Base-by-base conservation (phyloP, 1,140 invertebrate species). In the Drosophila nebulosa region DNA sequence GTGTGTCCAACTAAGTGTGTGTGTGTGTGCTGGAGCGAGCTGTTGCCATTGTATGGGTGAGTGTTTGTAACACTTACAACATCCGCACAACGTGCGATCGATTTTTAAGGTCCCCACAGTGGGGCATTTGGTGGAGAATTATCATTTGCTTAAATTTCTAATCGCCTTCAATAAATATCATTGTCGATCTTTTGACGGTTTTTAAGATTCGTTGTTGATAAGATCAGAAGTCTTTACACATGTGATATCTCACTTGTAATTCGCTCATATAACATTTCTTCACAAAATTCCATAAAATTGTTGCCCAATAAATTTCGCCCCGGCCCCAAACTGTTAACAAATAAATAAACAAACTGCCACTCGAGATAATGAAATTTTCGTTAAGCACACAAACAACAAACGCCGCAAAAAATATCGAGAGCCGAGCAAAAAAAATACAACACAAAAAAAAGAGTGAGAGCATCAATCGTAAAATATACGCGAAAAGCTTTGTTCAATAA, bases 281-380 rank as follows among this genome's bases (percentile, higher is more conserved):
- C 16, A 27, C 1, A 18, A 55, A 18, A 16, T 55, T 10, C 26
- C 16, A 30, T 53, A 16, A 16, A 53, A 16, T 27, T 10, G 7
- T 53, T 16, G 24, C 12, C 26, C 52, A 27, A 55, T 46, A 46
- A 46, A 58, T 42, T 51, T 35, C 35, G 22, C 14, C 26, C 21
- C 66, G 30, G 24, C 42, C 35, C 63, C 26, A 69, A 67, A 68
- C 63, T 60, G 55, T 64, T 77, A 64, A 66, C 81, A 71, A 81
- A 81, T 71, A 85, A 88, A 85, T 74, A 85, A 85, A 85, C 81
- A 86, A 81, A 81, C 83, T 73, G 57, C 65, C 69, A 79, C 77
- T 79, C 32, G 69, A 85, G 80, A 85, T 85, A 85, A 85, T 85
- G 83, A 85, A 86, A 78, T 85, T 79, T 86, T 30, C 68, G 65